These are phyloP conservation scores for Drosophila colorata DNA, from an alignment of 2,888 invertebrate species.

Conservation along the genomic window DNA sequence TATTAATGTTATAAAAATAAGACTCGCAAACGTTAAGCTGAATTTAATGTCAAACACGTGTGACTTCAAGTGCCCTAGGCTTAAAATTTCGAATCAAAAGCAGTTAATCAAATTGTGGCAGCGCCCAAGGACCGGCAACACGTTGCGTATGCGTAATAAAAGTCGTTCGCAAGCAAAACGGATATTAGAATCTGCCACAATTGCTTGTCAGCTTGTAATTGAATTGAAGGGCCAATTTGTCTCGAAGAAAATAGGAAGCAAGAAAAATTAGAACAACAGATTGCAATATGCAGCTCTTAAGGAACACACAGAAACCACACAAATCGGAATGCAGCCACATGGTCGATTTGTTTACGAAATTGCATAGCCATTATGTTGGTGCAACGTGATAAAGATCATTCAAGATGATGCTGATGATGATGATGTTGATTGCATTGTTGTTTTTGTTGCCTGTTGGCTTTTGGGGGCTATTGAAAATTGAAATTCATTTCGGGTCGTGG, in stretches of 20 bases:
- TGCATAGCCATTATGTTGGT: conserved; percentile 35
- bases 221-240: conserved; percentile 33
- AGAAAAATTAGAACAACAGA: conserved; percentile 9
- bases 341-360: conserved; percentile 42
- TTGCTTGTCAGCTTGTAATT: conserved; percentile 32
- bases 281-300: conserved; percentile 29
- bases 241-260: not conserved
- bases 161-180: conserved; percentile 24
- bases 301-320: conserved; percentile 30
- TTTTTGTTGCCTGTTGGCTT: not conserved
- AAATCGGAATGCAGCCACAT: conserved; percentile 20
- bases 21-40: not conserved
- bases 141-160: conserved; percentile 61
- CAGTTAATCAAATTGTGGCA: conserved; percentile 59
- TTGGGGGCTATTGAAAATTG: conserved; percentile 14
- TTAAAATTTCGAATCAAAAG: conserved; percentile 6
- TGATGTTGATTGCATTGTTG: conserved; percentile 24
- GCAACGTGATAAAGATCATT: not conserved
- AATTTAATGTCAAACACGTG: not conserved
- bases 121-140: conserved; percentile 22
- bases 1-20: not conserved
- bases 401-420: conserved; percentile 13
- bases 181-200: conserved; percentile 46
- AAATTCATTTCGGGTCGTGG: conserved; percentile 21
- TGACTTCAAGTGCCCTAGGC: not conserved